Base-by-base conservation (phyloP, 2,888 invertebrate species). In the Neocrepidodera transversa region DNA sequence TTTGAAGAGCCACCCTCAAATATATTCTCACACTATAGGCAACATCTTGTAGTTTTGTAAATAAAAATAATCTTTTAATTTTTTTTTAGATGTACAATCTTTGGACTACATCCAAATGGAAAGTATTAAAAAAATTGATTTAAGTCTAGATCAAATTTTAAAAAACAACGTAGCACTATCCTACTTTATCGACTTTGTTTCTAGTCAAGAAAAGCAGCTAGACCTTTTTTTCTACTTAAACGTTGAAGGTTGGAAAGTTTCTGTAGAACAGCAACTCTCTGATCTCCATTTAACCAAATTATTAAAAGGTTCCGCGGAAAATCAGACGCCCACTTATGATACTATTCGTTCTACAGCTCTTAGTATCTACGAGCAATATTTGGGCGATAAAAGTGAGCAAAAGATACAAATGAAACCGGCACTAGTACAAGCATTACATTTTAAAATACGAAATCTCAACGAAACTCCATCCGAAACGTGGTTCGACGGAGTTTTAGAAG, bases 401-500 rank as follows among this genome's bases (percentile, higher is more conserved):
- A 83, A 84, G 68, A 80, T 91, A 4, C 82, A 84, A 62, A 73
- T 91, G 7, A 89, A 89, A 64, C 85, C 87, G 51, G 74, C 78
- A 6, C 74, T 88, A 4, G 81, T 87, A 2, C 86, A 86, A 68
- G 82, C 82, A 65, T 80, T 91, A 47, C 76, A 86, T 28, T 80
- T 82, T 20, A 83, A 85, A 70, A 86, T 91, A 58, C 83, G 85
- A 67, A 79, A 77, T 61, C 63, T 79, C 20, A 86, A 83, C 51
- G 89, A 89, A 72, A 70, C 77, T 18, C 85, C 88, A 3, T 83
- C 82, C 18, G 88, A 91, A 58, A 82, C 84, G 1, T 92, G 94
- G 85, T 96, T 96, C 78, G 94, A 95, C 75, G 90, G 91, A 62
- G 85, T 93, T 13, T 91, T 93, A 78, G 82, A 85, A 62, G 85